Evolutionary conservation across 2,113 vertebrate genomes (phyloP), one percentile per base, ranked within the genome.

Genomic region (Charadrius vociferus): DNA sequence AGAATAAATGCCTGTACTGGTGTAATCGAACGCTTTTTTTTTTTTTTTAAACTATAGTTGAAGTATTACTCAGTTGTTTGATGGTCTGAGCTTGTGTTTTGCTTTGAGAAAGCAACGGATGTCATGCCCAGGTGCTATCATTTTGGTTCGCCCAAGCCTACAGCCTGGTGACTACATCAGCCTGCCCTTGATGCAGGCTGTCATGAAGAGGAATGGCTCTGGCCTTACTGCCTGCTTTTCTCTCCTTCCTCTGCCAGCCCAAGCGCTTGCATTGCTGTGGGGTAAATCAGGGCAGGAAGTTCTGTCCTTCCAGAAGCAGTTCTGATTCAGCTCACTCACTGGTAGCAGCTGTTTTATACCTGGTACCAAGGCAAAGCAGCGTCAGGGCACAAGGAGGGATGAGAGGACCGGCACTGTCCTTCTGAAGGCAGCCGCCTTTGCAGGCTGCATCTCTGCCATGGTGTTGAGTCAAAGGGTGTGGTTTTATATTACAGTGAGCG

Each of bases 221-320:
- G 10, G 12, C 45, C 26, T 47, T 36, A 5, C 1, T 41, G 34
- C 53, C 34, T 30, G 17, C 30, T 58, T 49, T 52, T 18, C 2
- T 37, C 7, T 39, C 41, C n/a, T 52, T 27, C 7, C 34, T 29
- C 45, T 75, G 79, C 47, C 74, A 27, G n/a, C 26, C 18, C 0
- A 4, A 30, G 68, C 0, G 0, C 56, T 62, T 3, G 0, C 2
- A 0, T 14, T 52, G 79, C 86, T 50, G 41, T 12, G 37, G 30
- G 8, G 21, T 43, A 32, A 30, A 6, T 50, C 14, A 23, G 41
- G 15, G 19, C n/a, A 80, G 58, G 41, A 47, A 55, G 34, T 53
- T 30, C 12, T 50, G 13, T 39, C 50, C 34, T 10, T 53, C 61
- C 3, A 32, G 70, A 22, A 85, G 39, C 45, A 6, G 34, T 7